These are phyloP conservation scores for Heterohyrax brucei DNA, from an alignment of 2,797 vertebrate species.

Conservation along the genomic window DNA sequence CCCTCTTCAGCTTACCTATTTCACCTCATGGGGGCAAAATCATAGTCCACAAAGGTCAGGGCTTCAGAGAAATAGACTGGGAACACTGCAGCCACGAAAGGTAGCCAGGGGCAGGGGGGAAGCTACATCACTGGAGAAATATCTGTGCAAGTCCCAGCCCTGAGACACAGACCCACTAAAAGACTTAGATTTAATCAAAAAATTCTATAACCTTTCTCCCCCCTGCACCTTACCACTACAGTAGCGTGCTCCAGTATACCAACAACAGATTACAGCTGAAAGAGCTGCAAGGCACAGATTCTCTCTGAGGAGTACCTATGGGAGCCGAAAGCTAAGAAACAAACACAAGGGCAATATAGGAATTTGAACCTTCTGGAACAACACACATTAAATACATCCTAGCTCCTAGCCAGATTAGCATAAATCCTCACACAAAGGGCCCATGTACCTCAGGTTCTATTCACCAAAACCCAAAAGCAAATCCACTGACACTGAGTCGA, in stretches of 20 bases:
- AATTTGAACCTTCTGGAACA: slow-evolving; percentile 53
- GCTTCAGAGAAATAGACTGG: slow-evolving; percentile 37
- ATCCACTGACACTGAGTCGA: too few relatives aligned
- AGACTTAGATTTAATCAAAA: slow-evolving; percentile 37
- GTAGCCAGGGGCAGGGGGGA: background rate
- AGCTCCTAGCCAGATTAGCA: background rate
- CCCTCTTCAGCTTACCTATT: background rate
- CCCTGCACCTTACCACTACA: slow-evolving; percentile 13
- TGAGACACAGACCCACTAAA: slow-evolving; percentile 43
- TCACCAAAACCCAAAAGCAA: background rate
- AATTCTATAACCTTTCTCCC: slow-evolving; percentile 37
- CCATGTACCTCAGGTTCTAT: slow-evolving; percentile 35
- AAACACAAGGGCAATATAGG: slow-evolving; percentile 30
- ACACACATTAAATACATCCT: slow-evolving; percentile 17
- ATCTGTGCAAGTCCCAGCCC: background rate
- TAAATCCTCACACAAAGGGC: background rate
- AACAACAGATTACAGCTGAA: slow-evolving; percentile 34
- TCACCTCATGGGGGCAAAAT: background rate
- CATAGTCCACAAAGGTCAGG: background rate
- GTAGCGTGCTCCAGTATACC: slow-evolving; percentile 2
- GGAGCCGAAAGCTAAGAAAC: slow-evolving; percentile 22
- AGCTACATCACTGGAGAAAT: slow-evolving; percentile 15
- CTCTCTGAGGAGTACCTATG: background rate
- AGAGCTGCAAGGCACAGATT: slow-evolving; percentile 29
- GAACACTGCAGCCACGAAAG: slow-evolving; percentile 23